Evolutionary conservation across 2,888 invertebrate species (phyloP), one percentile per base, ranked within the genome.

Genomic region (Xestia ashworthii): DNA sequence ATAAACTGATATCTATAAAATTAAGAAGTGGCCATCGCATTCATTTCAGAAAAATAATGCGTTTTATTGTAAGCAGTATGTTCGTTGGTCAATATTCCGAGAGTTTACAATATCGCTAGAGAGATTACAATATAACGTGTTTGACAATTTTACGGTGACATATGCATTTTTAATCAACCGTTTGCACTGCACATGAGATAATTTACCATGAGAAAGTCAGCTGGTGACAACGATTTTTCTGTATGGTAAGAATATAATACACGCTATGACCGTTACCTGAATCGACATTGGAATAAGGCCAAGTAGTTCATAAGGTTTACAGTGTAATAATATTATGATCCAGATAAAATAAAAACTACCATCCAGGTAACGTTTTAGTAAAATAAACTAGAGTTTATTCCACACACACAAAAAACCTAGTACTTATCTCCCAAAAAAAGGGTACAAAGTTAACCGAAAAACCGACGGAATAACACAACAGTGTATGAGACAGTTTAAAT

Each of bases 401-500:
- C 53, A 41, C n/a, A 44, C 22, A 14, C 50, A 58, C 22, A 46
- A 81, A 64, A 22, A 76, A 50, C 44, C 55, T 58, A 41, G 82
- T 38, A 58, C 77, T 68, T 82, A 82, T 77, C 82, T 73, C 11
- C 46, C 16, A 48, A 72, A 83, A 75, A 68, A 83, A 71, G 50
- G 50, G 12, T 32, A 85, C 79, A 84, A 82, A 66, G 79, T 85
- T 71, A 65, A 50, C 14, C 44, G 16, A 22, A 66, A 82, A 77
- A 68, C 71, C 25, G 32, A 66, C 74, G 60, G 55, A 82, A 84
- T 74, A 64, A 73, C 67, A 74, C 82, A 71, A 85, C 82, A 85
- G 70, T 76, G 85, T 85, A 82, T 60, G 82, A 78, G 74, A 74
- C 74, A 76, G 75, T 85, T 82, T 85, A 85, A 85, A 84, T 84